Conservation (phyloP, 2,113 vertebrate species). For the Etheostoma cragini region DNA sequence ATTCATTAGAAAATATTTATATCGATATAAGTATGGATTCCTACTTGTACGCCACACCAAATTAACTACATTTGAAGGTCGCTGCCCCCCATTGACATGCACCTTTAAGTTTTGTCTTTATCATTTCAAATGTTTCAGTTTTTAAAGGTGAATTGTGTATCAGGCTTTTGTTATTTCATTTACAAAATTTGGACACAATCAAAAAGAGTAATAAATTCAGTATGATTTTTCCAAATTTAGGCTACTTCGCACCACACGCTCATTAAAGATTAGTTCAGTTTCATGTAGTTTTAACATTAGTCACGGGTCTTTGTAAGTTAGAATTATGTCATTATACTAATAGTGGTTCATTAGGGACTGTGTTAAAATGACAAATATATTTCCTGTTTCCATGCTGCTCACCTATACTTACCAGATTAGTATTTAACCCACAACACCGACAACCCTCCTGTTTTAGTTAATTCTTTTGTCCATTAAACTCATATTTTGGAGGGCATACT, state of each 20-base stretch:
- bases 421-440: conserved; percentile 16
- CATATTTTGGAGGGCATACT: conserved; percentile 21
- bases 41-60: conserved; percentile 23
- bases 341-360: conserved; percentile 25
- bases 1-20: conserved; percentile 33
- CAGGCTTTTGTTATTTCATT: background rate
- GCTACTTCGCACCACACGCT: background rate
- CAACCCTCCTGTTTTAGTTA: conserved; percentile 4
- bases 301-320: background rate
- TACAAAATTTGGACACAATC: background rate
- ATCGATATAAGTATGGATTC: background rate
- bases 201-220: background rate
- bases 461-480: conserved; percentile 10
- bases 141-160: background rate
- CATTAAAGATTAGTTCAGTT: conserved; percentile 16
- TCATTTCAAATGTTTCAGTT: background rate
- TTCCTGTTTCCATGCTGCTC: conserved; percentile 22
- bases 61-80: conserved; percentile 49
- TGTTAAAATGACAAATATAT: conserved; percentile 15
- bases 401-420: background rate
- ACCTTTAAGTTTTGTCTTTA: conserved; percentile 12
- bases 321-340: conserved; percentile 43
- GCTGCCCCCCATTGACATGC: background rate
- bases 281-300: conserved; percentile 20
- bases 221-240: background rate